Conservation (phyloP, 2,797 vertebrate genomes). For the Corythornis leucogaster region DNA sequence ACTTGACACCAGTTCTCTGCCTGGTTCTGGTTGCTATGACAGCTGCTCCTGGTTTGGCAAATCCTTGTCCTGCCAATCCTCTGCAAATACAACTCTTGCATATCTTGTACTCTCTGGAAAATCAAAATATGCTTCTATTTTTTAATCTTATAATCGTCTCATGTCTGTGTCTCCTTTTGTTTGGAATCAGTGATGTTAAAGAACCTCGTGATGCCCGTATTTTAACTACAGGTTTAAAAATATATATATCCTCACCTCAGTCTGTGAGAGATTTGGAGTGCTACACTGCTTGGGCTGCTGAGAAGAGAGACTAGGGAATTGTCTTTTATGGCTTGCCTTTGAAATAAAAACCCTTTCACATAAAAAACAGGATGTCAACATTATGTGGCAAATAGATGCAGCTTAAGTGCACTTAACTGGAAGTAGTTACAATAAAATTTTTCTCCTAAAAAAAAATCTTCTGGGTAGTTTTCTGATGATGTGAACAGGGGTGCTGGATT, state of each 20-base stretch:
- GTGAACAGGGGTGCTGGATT: not conserved
- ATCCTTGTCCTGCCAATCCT: not conserved
- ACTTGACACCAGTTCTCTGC: not conserved
- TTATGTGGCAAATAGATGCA: conserved; percentile 11
- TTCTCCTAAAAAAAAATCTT: not conserved
- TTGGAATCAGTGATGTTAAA: conserved; percentile 32
- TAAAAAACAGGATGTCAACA: conserved; percentile 30
- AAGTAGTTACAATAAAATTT: not conserved
- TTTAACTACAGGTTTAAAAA: conserved; percentile 31
- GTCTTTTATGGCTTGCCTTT: not conserved
- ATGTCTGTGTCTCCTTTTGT: conserved; percentile 8
- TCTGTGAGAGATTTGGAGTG: not conserved
- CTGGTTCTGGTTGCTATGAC: conserved; percentile 13
- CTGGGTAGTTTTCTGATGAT: not conserved
- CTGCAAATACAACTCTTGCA: not conserved
- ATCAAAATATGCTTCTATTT: conserved; percentile 22
- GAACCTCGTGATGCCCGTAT: not conserved
- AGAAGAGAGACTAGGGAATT: not conserved
- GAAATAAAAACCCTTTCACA: conserved; percentile 16
- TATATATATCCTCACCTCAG: not conserved
- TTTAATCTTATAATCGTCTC: conserved; percentile 30
- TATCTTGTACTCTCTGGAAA: not conserved
- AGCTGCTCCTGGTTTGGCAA: not conserved
- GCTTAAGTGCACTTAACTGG: not conserved
- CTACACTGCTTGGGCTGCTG: not conserved